Base-by-base conservation (phyloP, 2,888 invertebrate species). In the Himalopsyche tibetana region DNA sequence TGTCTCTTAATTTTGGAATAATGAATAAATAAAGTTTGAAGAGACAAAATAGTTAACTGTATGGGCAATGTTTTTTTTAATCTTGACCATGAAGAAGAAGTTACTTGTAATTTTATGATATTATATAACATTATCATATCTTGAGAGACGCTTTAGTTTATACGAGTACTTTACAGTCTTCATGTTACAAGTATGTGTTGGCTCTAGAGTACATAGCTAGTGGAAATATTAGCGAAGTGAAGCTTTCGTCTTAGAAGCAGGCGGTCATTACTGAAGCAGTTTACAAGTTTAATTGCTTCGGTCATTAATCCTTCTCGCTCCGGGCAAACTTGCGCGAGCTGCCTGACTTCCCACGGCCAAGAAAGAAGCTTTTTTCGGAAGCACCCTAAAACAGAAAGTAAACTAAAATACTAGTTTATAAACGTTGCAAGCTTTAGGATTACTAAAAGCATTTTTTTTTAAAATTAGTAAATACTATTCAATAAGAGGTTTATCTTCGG, bases 211-310 rank as follows among this genome's bases (percentile, higher is more conserved):
- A 63, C 1, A 8, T 63, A 63, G 63, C 19, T 63, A 28, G 63
- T 63, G 28, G 63, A 63, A 19, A 63, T 63, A 63, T 63, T 19
- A 63, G 63, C 63, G 28, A 63, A 63, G 28, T 28, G 8, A 19
- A 63, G 63, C 45, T 28, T 28, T 51, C 82, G 45, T 40, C 40
- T 80, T 17, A 38, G 80, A 80, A 40, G n/a, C 19, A 8, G 55
- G 19, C 55, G 55, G 84, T 81, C 84, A 84, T 86, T 86, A 86
- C 83, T 45, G 81, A 80, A 55, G 84, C 56, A 74, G 84, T 87
- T 87, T 85, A 84, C 87, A 87, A 87, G 87, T 87, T 87, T 87
- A 87, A 87, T 87, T 87, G 87, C 85, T 84, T 69, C 42, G 85
- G 83, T 81, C 87, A 87, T 87, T 87, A 87, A 87, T 87, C 82